Evolutionary conservation across 1,140 invertebrate species (phyloP).

Genomic region (Hydropsyche tenuis): DNA sequence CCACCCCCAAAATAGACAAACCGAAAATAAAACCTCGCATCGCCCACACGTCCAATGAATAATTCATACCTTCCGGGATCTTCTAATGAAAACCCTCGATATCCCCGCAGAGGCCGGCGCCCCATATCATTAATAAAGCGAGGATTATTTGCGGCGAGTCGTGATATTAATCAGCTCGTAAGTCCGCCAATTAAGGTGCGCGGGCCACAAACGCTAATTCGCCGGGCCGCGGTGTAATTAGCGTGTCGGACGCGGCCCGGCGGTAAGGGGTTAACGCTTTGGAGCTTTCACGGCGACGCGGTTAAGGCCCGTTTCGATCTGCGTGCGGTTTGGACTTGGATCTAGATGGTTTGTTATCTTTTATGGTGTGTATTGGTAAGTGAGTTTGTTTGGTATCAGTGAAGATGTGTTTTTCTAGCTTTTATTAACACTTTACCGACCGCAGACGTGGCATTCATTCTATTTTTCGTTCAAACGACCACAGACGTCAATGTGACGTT

Average conservation of each 20-base stretch:
- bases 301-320: no score
- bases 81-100: conserved; percentile 4
- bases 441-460: no score
- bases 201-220: conserved; percentile 15
- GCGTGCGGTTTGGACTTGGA: no score
- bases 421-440: no score
- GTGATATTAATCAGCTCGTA: conserved; percentile 19
- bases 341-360: no score
- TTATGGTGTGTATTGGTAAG: no score
- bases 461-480: no score
- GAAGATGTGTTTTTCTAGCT: no score
- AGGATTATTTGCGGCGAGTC: conserved; percentile 16
- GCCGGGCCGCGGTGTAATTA: background rate
- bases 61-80: background rate
- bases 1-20: no score
- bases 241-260: background rate
- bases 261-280: background rate
- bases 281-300: background rate
- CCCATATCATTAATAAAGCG: conserved; percentile 9
- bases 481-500: no score
- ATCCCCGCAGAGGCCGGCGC: background rate
- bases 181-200: conserved; percentile 18
- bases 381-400: no score
- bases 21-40: no score
- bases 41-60: background rate